phyloP scores from a whole-genome alignment of 2,797 vertebrate genomes.

The Luscinia megarhynchos region DNA sequence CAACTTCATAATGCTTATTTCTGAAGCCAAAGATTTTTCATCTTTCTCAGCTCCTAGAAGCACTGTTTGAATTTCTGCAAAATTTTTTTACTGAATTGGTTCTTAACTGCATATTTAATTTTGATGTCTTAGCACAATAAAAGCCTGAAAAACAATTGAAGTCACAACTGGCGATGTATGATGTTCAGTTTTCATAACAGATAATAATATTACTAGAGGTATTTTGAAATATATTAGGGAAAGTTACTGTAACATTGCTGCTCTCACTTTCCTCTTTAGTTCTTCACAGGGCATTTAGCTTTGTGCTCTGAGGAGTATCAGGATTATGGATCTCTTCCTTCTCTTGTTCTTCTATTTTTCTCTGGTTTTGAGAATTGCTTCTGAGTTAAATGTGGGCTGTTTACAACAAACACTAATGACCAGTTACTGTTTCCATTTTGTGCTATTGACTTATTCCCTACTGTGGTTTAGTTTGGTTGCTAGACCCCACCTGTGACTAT shows the following conservation, averaged over 20 bases:
- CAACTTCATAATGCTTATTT: background rate
- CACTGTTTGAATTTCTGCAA: background rate
- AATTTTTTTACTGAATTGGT: background rate
- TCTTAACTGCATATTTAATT: background rate
- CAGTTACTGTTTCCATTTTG: background rate
- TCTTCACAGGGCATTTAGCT: background rate
- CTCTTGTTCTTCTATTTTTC: background rate
- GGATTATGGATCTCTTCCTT: background rate
- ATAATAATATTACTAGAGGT: background rate
- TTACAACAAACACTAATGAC: background rate
- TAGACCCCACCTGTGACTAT: background rate
- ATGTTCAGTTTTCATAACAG: background rate
- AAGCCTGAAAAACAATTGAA: background rate
- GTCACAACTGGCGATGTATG: background rate
- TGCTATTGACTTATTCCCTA: background rate
- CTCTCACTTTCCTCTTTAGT: background rate
- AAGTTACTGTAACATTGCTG: background rate
- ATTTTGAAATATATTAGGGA: background rate
- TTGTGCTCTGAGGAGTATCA: background rate
- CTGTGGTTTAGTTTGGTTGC: background rate
- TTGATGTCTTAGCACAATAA: background rate
- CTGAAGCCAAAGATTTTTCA: background rate
- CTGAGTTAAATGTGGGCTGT: background rate
- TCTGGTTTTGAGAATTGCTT: background rate
- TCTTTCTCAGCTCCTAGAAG: background rate